A percentile compares a stretch with the other conserved stretches of the same genome.
These are phyloP conservation scores for Drosophila ambigua DNA, from an alignment of 1,140 invertebrate species.

Conservation along the genomic window DNA sequence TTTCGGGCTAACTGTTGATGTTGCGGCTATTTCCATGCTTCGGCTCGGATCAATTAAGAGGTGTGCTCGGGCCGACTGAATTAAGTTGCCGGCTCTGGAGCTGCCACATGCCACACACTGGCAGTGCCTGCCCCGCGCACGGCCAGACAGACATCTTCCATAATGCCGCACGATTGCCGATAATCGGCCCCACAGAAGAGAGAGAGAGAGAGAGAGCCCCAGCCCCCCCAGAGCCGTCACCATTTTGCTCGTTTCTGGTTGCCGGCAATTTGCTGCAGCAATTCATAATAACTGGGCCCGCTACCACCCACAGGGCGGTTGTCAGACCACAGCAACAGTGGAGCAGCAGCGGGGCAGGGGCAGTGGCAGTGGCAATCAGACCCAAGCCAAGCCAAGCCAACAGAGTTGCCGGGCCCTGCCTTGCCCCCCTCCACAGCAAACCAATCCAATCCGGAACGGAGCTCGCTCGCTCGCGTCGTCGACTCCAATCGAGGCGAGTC, in stretches of 20 bases:
- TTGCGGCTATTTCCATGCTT: conserved; percentile 57
- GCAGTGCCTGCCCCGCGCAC: not conserved
- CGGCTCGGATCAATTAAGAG: conserved; percentile 67
- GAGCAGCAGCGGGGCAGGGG: conserved; percentile 7
- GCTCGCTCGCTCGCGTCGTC: conserved; percentile 67
- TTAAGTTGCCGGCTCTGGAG: conserved; percentile 48
- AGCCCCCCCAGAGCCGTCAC: conserved; percentile 14
- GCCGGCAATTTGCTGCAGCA: conserved; percentile 72
- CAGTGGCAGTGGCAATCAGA: conserved; percentile 40
- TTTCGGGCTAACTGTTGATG: conserved; percentile 72
- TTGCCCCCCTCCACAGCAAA: not conserved
- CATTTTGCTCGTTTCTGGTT: conserved; percentile 44
- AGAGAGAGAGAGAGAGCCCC: conserved; percentile 17
- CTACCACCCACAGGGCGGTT: conserved; percentile 77
- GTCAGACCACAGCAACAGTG: conserved; percentile 42
- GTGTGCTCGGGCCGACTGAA: conserved; percentile 66
- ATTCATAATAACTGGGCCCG: conserved; percentile 78
- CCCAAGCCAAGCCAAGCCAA: conserved; percentile 31
- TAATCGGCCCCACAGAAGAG: conserved; percentile 44
- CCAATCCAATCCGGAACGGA: conserved; percentile 21
- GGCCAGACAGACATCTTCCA: conserved; percentile 60
- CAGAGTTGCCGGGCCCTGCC: conserved; percentile 32
- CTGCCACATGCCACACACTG: conserved; percentile 12
- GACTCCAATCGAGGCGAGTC: conserved; percentile 73
- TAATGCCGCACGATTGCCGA: conserved; percentile 52